Evolutionary conservation across 2,113 vertebrate genomes (phyloP).

Genomic region (Mustelus asterias): DNA sequence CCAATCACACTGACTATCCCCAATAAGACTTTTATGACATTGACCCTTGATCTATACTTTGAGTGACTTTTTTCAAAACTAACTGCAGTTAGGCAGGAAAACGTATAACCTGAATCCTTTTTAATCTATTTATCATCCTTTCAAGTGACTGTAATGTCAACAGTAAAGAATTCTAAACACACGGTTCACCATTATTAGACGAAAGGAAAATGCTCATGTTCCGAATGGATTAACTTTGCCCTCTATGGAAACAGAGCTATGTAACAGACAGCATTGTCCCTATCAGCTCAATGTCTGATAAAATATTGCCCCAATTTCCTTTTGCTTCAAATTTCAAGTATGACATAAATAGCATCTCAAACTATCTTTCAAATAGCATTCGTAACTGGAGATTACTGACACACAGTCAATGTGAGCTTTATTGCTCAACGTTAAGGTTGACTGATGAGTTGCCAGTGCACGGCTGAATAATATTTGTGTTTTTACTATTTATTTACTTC

Average conservation of each 20-base stretch:
- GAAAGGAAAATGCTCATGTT: not conserved
- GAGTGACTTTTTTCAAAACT: not conserved
- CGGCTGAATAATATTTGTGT: not conserved
- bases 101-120: not conserved
- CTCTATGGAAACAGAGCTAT: not conserved
- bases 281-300: not conserved
- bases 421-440: not conserved
- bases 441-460: not conserved
- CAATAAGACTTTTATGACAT: not conserved
- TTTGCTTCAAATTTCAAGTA: not conserved
- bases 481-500: not conserved
- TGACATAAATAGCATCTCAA: not conserved
- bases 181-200: not conserved
- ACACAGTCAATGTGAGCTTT: not conserved
- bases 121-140: not conserved
- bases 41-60: not conserved
- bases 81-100: not conserved
- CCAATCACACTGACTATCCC: not conserved
- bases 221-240: not conserved
- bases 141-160: constrained; percentile 20
- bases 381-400: not conserved
- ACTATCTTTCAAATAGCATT: not conserved
- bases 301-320: not conserved
- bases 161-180: not conserved
- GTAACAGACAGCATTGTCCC: not conserved